Evolutionary conservation across 2,113 vertebrate genomes (phyloP), one percentile per base, ranked within the genome.

Genomic region (Nyctibius bracteatus): DNA sequence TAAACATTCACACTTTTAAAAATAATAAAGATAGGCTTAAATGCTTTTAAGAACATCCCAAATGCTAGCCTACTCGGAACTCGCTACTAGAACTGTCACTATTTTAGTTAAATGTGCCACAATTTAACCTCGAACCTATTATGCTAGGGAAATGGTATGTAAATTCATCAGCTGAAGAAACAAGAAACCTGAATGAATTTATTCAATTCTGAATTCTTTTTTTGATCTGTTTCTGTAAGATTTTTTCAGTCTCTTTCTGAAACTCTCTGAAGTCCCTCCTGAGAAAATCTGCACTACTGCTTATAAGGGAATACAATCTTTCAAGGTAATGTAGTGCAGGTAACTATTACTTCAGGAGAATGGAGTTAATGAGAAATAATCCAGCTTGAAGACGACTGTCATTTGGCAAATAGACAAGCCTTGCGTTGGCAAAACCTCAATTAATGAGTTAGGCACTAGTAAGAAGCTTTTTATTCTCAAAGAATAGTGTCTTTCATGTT

Each of bases 381-480:
- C 54, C 28, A 87, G n/a, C 57, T 70, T 88, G 93, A 63, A 70
- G 61, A 92, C 91, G 91, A 68, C 62, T 92, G 78, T 91, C 35
- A 52, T 82, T 95, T 97, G 89, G 91, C 93, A 93, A 55, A 94
- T 9, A 89, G 90, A 88, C 68, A 91, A 81, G 88, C 44, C n/a
- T 91, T 91, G 81, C 54, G 37, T 95, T 88, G 88, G 75, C 94
- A 92, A 65, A 77, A 81, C 57, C 61, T 96, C 96, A 65, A 6
- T 94, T 96, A 96, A 72, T 96, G 90, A 94, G 72, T 94, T 93
- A 74, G 93, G 81, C 94, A 37, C 90, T 91, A 54, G 72, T 94
- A 96, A 97, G 88, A 95, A 94, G 91, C 93, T 97, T 94, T 96
- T 93, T 94, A 51, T 96, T 94, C 86, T 92, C 93, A 46, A 97